Conservation (phyloP, 2,888 invertebrate species). For the Patella ulyssiponensis region DNA sequence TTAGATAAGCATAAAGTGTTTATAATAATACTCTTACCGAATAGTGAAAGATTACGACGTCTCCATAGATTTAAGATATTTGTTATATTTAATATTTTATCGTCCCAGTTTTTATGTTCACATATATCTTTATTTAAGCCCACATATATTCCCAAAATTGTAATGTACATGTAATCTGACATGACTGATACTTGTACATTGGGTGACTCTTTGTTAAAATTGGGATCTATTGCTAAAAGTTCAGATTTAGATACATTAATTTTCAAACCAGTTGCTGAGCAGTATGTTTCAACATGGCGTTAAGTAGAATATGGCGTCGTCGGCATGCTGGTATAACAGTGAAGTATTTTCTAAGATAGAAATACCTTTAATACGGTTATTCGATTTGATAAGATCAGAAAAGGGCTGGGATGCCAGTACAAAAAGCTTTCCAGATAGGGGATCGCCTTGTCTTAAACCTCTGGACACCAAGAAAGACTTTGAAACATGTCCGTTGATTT, state of each 20-base stretch:
- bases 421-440: not conserved
- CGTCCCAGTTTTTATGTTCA: not conserved
- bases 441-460: not conserved
- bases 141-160: not conserved
- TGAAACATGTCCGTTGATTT: no score
- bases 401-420: not conserved
- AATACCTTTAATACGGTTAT: not conserved
- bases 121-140: not conserved
- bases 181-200: not conserved
- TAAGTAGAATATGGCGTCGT: not conserved
- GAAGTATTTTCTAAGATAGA: not conserved
- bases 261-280: not conserved
- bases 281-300: not conserved
- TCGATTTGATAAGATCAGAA: not conserved
- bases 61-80: not conserved
- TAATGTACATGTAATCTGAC: not conserved
- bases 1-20: not conserved
- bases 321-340: conserved; percentile 3
- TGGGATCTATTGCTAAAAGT: not conserved
- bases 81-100: not conserved
- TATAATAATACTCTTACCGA: not conserved
- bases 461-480: no score
- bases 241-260: not conserved
- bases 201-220: not conserved
- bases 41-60: not conserved